Evolutionary conservation across 2,113 vertebrate species (phyloP).

Genomic region (Alethe castanea): DNA sequence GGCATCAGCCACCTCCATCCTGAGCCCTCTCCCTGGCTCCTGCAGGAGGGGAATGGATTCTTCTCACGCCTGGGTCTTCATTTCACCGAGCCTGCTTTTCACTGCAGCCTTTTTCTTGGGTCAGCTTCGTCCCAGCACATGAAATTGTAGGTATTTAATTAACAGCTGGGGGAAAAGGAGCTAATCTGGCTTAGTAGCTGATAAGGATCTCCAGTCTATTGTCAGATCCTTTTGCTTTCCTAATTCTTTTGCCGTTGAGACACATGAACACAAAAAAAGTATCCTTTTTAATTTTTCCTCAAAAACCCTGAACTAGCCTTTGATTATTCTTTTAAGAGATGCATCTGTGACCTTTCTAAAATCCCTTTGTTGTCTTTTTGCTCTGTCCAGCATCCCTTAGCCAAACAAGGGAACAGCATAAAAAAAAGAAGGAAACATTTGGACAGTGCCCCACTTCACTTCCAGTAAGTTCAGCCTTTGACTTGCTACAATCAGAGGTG

Average conservation of each 20-base stretch:
- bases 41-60: too few relatives aligned
- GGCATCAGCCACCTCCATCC: too few relatives aligned
- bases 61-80: too few relatives aligned
- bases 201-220: neutral
- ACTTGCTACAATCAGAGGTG: neutral
- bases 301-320: neutral
- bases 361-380: neutral
- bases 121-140: neutral
- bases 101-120: neutral
- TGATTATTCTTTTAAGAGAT: neutral
- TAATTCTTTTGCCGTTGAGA: neutral
- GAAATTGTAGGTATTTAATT: neutral
- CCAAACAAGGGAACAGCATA: neutral
- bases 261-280: neutral
- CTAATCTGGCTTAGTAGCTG: neutral
- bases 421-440: neutral
- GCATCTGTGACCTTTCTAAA: neutral
- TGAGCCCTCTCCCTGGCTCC: too few relatives aligned
- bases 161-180: neutral
- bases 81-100: neutral
- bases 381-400: neutral
- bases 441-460: neutral
- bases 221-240: neutral
- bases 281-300: neutral
- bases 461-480: neutral